These are phyloP conservation scores for Pomacea maculata DNA, from an alignment of 1,140 invertebrate genomes.

Conservation along the genomic window DNA sequence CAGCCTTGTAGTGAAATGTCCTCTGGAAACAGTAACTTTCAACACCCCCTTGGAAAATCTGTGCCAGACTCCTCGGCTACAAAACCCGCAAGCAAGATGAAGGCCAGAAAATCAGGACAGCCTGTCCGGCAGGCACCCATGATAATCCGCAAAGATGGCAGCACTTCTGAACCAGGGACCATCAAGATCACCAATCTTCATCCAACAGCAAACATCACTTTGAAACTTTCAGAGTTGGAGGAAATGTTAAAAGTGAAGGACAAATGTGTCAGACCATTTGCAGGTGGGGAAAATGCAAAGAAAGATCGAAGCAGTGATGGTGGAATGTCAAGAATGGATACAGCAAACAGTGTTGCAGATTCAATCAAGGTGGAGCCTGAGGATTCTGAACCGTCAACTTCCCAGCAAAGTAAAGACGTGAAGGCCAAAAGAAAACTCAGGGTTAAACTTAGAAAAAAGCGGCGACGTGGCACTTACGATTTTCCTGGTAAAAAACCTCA, in stretches of 20 bases:
- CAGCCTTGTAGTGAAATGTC: background rate
- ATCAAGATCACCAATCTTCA: conserved; percentile 25
- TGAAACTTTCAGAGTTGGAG: conserved; percentile 23
- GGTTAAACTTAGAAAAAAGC: no score
- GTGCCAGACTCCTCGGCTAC: background rate
- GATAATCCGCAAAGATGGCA: no score
- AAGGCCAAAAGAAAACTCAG: no score
- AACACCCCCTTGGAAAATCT: no score
- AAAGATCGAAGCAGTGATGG: background rate
- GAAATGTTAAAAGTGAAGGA: conserved; percentile 11
- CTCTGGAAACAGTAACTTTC: background rate
- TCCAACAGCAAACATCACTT: conserved; percentile 23
- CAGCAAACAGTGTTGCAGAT: conserved; percentile 1
- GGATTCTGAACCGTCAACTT: background rate
- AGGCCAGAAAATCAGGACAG: conserved; percentile 26
- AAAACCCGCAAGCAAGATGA: conserved; percentile 2
- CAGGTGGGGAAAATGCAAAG: background rate
- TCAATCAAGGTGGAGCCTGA: background rate
- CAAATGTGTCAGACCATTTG: background rate
- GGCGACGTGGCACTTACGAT: no score
- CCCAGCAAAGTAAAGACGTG: background rate
- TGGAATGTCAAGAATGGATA: background rate
- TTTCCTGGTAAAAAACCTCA: no score
- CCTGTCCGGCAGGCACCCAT: background rate
- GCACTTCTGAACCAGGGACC: background rate